These are phyloP conservation scores for Hycleus cichorii DNA, from an alignment of 1,140 invertebrate species.

Conservation along the genomic window DNA sequence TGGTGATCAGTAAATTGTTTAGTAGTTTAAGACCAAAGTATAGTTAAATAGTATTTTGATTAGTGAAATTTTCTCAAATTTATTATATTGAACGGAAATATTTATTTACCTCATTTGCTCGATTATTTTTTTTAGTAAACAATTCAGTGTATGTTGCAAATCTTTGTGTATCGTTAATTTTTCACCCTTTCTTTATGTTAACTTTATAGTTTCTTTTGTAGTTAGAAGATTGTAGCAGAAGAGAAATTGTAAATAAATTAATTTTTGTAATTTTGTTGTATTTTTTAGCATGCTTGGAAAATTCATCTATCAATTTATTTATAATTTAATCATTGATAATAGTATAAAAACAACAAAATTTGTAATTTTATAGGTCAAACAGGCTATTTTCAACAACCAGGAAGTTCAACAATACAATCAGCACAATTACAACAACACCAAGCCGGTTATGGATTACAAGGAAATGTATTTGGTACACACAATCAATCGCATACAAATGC, in stretches of 20 bases:
- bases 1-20: conserved; percentile 7
- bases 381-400: conserved; percentile 39
- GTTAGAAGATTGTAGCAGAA: conserved; percentile 2
- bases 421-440: conserved; percentile 37
- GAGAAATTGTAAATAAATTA: conserved; percentile 8
- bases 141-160: neutral
- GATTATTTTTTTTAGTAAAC: too few relatives aligned
- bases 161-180: conserved; percentile 2
- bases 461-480: conserved; percentile 36
- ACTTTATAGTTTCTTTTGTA: conserved; percentile 1
- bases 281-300: conserved; percentile 9
- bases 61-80: too few relatives aligned
- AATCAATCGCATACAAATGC: conserved; percentile 37
- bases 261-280: conserved; percentile 14
- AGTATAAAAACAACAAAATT: neutral
- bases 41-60: too few relatives aligned
- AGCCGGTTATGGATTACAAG: conserved; percentile 36
- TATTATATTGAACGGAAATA: too few relatives aligned
- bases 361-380: conserved; percentile 30
- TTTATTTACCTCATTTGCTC: too few relatives aligned
- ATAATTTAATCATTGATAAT: too few relatives aligned
- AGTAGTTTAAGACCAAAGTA: conserved; percentile 6
- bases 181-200: conserved; percentile 7
- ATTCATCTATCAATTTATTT: conserved; percentile 1
- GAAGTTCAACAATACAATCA: conserved; percentile 32